Base-by-base conservation (phyloP, 2,888 invertebrate genomes). In the Neoitamus cyanurus region DNA sequence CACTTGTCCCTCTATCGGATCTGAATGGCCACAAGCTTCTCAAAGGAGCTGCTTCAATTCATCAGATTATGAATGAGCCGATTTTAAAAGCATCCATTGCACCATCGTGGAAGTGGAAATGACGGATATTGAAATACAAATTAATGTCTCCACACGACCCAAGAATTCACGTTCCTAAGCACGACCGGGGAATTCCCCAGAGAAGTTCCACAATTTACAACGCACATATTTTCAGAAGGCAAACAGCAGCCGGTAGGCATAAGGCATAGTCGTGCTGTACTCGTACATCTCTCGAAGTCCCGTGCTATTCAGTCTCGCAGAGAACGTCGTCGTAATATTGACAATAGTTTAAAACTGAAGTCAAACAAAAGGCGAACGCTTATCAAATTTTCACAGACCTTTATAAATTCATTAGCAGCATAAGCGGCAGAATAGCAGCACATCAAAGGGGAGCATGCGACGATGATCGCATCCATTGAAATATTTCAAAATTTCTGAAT, bases 321-420 rank as follows among this genome's bases (percentile, higher is more conserved):
- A 20, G 58, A 25, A 58, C 9, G 20, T 42, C n/a, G 42, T 42
- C 42, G 42, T 58, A 58, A 58, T 58, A 58, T 58, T 58, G 58
- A 58, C 58, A 58, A 58, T 20, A 58, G 58, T 58, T 58, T 25
- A 58, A 58, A 58, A 58, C 58, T 58, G 15, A 58, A 58, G 58
- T 58, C 58, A 58, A 58, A 58, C 58, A 58, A 58, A 58, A 58
- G 58, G 20, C 58, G 20, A 58, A 9, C 25, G 58, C 58, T 58
- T 58, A 58, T 58, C 58, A 58, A 58, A 58, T 58, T 58, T 58
- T 58, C 58, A 58, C 58, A 58, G 58, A 58, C 58, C 58, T 58
- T 58, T 58, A 58, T 25, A 58, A 58, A 58, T 58, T 58, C 58
- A 58, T 58, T 58, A 58, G 58, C 58, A 25, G 58, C 9, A 20